Conservation (phyloP, 1,140 invertebrate genomes). For the fruit fly (Drosophila melanogaster) region DNA sequence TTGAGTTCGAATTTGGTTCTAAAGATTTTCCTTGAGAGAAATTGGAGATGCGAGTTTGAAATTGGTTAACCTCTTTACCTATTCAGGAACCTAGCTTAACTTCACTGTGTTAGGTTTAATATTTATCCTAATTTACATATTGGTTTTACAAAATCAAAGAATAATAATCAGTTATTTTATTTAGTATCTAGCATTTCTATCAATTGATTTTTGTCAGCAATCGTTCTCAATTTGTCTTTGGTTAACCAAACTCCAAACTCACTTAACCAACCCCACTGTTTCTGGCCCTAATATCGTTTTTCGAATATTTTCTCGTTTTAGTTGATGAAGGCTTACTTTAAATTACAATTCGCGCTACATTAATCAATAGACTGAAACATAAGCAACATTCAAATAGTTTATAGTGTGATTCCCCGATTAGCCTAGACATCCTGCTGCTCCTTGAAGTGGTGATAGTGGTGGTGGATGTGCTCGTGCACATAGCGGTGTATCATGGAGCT, state of each 20-base stretch:
- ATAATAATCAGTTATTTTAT: too few species aligned
- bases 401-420: constrained; percentile 7
- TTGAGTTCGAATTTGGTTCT: constrained; percentile 16
- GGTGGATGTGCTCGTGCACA: constrained; percentile 93
- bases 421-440: constrained; percentile 77
- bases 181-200: too few species aligned
- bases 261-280: background rate
- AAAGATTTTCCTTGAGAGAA: background rate
- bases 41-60: background rate
- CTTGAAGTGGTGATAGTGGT: constrained; percentile 92
- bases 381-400: constrained; percentile 66
- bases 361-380: constrained; percentile 60
- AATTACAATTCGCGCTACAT: constrained; percentile 78
- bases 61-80: background rate
- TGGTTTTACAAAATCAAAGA: background rate
- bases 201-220: too few species aligned
- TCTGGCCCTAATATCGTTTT: constrained; percentile 42
- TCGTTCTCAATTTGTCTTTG: too few species aligned
- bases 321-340: constrained; percentile 46
- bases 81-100: background rate
- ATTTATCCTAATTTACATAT: too few species aligned
- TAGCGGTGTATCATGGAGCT: constrained; percentile 86
- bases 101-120: too few species aligned
- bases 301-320: constrained; percentile 22
- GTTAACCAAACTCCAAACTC: constrained; percentile 4